Conservation (phyloP, 92 coral and sea anemone genomes). For the Muricea muricata region DNA sequence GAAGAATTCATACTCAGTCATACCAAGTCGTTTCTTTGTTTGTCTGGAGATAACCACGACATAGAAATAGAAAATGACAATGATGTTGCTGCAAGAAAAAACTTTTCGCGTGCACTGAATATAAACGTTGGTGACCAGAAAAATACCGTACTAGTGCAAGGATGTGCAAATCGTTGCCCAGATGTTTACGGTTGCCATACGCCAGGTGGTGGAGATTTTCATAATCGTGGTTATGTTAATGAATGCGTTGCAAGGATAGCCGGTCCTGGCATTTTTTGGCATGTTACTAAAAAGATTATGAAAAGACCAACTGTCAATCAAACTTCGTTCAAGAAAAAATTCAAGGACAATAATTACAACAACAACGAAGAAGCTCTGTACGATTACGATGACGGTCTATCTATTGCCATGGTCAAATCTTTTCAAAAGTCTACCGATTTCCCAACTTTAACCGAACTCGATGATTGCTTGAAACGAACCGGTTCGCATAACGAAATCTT, state of each 20-base stretch:
- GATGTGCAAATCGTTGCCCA: conserved; percentile 34
- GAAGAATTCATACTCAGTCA: background rate
- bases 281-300: background rate
- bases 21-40: background rate
- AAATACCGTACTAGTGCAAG: conserved; percentile 32
- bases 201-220: conserved; percentile 17
- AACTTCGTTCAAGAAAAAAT: conserved; percentile 27
- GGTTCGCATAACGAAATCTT: conserved; percentile 44
- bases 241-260: background rate
- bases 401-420: conserved; percentile 57
- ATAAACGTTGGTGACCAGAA: conserved; percentile 41
- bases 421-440: conserved; percentile 42
- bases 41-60: too few relatives aligned
- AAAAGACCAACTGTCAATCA: conserved; percentile 42
- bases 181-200: conserved; percentile 46
- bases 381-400: conserved; percentile 60
- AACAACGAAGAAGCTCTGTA: conserved; percentile 56
- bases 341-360: conserved; percentile 54
- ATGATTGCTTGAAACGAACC: background rate
- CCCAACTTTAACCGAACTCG: conserved; percentile 30
- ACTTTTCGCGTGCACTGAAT: too few relatives aligned
- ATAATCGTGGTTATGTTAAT: background rate
- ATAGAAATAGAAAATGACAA: background rate
- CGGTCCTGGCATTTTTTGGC: background rate
- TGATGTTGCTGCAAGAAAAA: background rate